These are phyloP conservation scores for Drosophila mimetica DNA, from an alignment of 2,888 invertebrate species.

Conservation along the genomic window DNA sequence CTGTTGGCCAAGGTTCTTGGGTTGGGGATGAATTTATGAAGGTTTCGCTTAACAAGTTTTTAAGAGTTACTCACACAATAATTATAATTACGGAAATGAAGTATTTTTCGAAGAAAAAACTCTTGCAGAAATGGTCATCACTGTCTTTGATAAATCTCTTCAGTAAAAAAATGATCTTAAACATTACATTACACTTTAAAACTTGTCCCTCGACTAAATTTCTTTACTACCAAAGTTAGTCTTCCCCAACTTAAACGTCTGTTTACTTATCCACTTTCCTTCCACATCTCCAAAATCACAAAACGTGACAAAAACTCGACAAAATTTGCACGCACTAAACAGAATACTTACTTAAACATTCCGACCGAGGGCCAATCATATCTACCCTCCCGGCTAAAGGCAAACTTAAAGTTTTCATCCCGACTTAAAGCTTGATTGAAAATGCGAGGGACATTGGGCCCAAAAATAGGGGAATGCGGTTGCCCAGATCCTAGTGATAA, in stretches of 20 bases:
- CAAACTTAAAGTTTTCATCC: constrained; percentile 51
- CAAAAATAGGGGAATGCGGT: constrained; percentile 10
- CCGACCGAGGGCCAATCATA: constrained; percentile 43
- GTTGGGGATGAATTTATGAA: background rate
- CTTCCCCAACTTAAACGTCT: constrained; percentile 5
- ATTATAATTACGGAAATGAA: background rate
- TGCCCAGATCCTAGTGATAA: constrained; percentile 39
- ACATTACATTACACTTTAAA: background rate
- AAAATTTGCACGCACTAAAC: constrained; percentile 66
- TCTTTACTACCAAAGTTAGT: background rate
- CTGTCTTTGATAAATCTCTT: too few relatives aligned
- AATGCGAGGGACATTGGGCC: constrained; percentile 3
- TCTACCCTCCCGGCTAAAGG: constrained; percentile 14
- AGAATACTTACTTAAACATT: constrained; percentile 59
- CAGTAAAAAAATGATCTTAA: too few relatives aligned
- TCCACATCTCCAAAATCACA: background rate
- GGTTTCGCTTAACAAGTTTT: background rate
- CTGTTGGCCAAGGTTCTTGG: background rate
- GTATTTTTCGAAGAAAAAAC: too few relatives aligned
- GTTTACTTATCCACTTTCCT: constrained; percentile 11
- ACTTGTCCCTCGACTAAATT: background rate
- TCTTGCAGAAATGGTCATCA: too few relatives aligned
- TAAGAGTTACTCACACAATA: background rate
- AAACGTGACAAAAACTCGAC: constrained; percentile 64
- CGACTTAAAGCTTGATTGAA: constrained; percentile 64